Percentiles rank a stretch among this genome's conserved stretches.
phyloP scores from a whole-genome alignment of 2,113 vertebrate genomes.

The Otolemur garnettii region DNA sequence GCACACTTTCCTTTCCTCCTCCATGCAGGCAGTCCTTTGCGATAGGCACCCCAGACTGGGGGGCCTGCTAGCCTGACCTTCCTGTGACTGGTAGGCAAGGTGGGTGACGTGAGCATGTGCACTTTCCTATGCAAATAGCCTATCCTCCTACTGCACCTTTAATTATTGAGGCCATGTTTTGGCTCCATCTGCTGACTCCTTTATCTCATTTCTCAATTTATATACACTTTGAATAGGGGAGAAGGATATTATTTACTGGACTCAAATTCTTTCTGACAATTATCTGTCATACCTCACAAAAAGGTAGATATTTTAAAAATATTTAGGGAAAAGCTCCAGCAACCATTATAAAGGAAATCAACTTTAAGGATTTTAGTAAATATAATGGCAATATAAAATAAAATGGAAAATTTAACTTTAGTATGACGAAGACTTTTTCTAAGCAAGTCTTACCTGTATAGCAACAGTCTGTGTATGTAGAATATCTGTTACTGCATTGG shows the following conservation, averaged over 20 bases:
- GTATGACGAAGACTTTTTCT: not conserved
- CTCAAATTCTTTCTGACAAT: not conserved
- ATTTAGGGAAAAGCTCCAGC: not conserved
- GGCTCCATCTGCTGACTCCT: conserved; percentile 40
- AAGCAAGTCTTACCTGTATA: conserved; percentile 86
- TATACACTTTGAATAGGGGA: not conserved
- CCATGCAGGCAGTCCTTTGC: accelerated
- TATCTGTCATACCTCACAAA: not conserved
- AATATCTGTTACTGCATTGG: not conserved
- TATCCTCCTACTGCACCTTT: not conserved
- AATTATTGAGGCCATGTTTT: not conserved
- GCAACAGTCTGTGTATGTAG: conserved; percentile 76
- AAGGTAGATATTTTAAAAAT: not conserved
- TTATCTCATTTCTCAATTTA: not conserved
- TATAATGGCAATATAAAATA: not conserved
- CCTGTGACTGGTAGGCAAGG: not conserved
- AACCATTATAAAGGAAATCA: not conserved
- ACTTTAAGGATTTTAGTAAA: conserved; percentile 6
- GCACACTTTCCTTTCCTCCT: not conserved
- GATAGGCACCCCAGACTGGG: not conserved
- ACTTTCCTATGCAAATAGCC: not conserved
- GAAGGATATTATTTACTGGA: not conserved
- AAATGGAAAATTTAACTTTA: not conserved
- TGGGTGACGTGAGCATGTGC: accelerated
- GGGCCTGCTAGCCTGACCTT: not conserved